phyloP scores from a whole-genome alignment of 2,888 invertebrate genomes.

The Drosophila rellima region DNA sequence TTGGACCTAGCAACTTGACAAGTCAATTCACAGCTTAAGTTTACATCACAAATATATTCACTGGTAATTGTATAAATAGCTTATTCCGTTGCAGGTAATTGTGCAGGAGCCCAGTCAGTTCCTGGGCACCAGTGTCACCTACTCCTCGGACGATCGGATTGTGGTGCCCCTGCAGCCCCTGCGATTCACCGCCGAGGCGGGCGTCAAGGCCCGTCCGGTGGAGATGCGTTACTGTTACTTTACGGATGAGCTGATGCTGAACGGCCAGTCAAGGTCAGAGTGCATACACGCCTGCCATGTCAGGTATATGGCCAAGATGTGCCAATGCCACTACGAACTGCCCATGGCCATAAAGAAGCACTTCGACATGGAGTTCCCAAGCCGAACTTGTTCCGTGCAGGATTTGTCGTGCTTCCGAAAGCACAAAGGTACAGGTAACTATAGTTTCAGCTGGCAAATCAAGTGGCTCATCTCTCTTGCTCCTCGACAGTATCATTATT shows the following conservation, averaged over 20 bases:
- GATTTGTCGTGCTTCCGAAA: constrained; percentile 55
- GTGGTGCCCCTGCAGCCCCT: constrained; percentile 64
- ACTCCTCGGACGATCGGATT: constrained; percentile 66
- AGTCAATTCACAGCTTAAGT: no score
- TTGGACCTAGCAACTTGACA: no score
- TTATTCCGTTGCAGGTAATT: constrained; percentile 68
- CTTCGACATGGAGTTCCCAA: accelerated
- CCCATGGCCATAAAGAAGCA: not conserved
- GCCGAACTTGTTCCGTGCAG: constrained; percentile 11
- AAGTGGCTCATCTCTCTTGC: no score
- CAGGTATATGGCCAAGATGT: constrained; percentile 54
- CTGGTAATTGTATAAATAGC: no score
- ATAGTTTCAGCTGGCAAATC: accelerated
- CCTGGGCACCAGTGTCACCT: constrained; percentile 58
- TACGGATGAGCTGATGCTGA: constrained; percentile 34
- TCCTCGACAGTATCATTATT: constrained; percentile 51
- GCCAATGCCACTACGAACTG: constrained; percentile 53
- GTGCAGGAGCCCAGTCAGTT: constrained; percentile 68
- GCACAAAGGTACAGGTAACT: constrained; percentile 36
- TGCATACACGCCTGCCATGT: constrained; percentile 67
- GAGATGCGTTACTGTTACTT: constrained; percentile 71
- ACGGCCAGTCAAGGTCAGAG: constrained; percentile 36
- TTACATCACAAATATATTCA: no score
- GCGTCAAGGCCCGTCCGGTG: constrained; percentile 53
- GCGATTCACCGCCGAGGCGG: constrained; percentile 68